Evolutionary conservation across 2,888 invertebrate species (phyloP).

Genomic region (Pristionchus mayeri): DNA sequence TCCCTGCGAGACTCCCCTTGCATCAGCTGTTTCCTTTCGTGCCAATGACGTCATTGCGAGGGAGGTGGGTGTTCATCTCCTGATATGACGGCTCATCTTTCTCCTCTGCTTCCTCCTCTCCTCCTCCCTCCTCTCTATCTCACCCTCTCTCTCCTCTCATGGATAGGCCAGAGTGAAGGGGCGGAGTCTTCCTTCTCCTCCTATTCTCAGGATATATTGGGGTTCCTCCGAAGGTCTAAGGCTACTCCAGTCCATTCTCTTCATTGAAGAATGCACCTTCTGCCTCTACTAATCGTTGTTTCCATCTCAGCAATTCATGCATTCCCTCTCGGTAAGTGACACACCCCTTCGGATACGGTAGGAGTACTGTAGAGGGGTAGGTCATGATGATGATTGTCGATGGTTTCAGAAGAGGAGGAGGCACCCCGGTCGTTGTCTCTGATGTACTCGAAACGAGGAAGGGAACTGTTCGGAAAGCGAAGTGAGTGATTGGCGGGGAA

Average conservation of each 20-base stretch:
- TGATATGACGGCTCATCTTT: constrained; percentile 22
- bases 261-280: constrained; percentile 31
- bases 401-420: constrained; percentile 37
- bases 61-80: background rate
- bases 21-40: background rate
- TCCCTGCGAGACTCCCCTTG: background rate
- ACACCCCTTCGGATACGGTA: background rate
- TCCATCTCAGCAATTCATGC: background rate
- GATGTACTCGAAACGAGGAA: constrained; percentile 37
- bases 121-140: background rate
- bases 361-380: background rate
- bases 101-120: background rate
- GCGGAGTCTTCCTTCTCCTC: background rate
- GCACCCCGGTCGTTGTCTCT: constrained; percentile 11
- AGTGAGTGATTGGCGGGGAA: background rate
- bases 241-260: background rate
- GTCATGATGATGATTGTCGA: background rate
- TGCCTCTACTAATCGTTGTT: background rate
- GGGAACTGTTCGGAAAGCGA: constrained; percentile 46
- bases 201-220: constrained; percentile 42
- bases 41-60: constrained; percentile 3
- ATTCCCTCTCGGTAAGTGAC: background rate
- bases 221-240: background rate
- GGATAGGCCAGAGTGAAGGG: constrained; percentile 1
- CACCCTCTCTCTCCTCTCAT: background rate